A percentile compares a stretch with the other conserved stretches of the same genome.
phyloP scores from a whole-genome alignment of 2,888 invertebrate genomes.

The Rutpela maculata region DNA sequence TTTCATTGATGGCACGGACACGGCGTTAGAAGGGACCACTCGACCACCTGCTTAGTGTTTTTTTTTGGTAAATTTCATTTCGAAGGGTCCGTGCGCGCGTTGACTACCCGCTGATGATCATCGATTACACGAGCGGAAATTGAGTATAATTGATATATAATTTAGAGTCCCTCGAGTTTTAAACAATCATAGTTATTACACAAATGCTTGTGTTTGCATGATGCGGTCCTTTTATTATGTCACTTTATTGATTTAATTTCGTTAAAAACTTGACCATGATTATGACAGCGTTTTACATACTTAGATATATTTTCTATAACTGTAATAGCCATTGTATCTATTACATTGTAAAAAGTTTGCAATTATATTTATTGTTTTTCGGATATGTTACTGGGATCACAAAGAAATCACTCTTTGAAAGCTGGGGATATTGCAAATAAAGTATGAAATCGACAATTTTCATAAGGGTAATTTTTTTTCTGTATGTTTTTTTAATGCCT shows the following conservation, averaged over 20 bases:
- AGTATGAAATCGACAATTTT: no score
- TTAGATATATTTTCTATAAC: conserved; percentile 18
- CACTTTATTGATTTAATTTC: conserved; percentile 30
- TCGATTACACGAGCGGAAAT: conserved; percentile 28
- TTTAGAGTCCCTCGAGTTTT: conserved; percentile 66
- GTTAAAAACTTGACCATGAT: conserved; percentile 23
- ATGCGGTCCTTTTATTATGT: conserved; percentile 38
- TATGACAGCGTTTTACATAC: conserved; percentile 6
- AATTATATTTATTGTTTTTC: not conserved
- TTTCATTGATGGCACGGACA: conserved; percentile 30
- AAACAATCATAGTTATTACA: conserved; percentile 68
- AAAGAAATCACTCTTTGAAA: no score
- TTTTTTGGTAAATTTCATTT: conserved; percentile 23
- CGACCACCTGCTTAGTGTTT: conserved; percentile 28
- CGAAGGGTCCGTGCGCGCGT: conserved; percentile 5
- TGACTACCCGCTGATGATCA: conserved; percentile 10
- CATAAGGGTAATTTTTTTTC: no score
- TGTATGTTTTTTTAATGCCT: no score
- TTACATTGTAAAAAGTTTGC: conserved; percentile 23
- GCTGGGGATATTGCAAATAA: no score
- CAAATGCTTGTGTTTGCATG: conserved; percentile 46
- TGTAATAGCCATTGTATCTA: not conserved
- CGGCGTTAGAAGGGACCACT: not conserved
- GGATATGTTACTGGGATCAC: no score
- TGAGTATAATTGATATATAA: conserved; percentile 69